Conservation (phyloP, 2,888 invertebrate species). For the Aphelenchoides bicaudatus region DNA sequence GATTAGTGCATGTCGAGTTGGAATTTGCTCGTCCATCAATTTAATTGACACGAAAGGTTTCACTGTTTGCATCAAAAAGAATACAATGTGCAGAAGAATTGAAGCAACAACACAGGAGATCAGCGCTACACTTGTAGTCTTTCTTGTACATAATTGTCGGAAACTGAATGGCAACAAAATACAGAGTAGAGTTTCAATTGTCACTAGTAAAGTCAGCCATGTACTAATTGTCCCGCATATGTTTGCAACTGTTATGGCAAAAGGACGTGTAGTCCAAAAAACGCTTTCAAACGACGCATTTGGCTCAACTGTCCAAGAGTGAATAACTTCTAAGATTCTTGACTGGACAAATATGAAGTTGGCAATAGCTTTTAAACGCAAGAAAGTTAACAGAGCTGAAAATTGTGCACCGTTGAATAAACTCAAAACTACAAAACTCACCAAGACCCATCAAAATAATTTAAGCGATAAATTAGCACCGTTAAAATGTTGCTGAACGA, state of each 20-base stretch:
- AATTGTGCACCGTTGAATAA: too few species aligned
- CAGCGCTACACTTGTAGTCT: constrained; percentile 27
- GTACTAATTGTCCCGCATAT: constrained; percentile 55
- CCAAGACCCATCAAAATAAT: constrained; percentile 53
- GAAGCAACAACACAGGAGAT: constrained; percentile 24
- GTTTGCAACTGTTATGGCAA: constrained; percentile 53
- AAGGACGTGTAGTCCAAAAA: constrained; percentile 53
- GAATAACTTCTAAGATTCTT: constrained; percentile 48
- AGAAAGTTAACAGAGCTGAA: constrained; percentile 52
- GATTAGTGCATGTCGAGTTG: not conserved
- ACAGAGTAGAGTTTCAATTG: constrained; percentile 54
- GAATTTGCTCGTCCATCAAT: not conserved
- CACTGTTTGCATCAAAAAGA: constrained; percentile 31
- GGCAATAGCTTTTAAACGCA: constrained; percentile 48
- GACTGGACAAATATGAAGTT: constrained; percentile 54
- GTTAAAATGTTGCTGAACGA: constrained; percentile 52
- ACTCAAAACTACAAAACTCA: too few species aligned
- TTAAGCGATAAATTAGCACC: constrained; percentile 51
- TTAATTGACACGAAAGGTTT: constrained; percentile 6
- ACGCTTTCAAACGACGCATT: constrained; percentile 40
- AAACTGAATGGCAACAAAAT: constrained; percentile 53
- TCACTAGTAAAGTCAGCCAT: constrained; percentile 53
- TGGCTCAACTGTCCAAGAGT: constrained; percentile 43
- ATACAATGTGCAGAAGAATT: constrained; percentile 28
- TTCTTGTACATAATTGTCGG: constrained; percentile 47